Evolutionary conservation across 2,888 invertebrate genomes (phyloP), one percentile per base, ranked within the genome.

Genomic region (Drosophila monieri): DNA sequence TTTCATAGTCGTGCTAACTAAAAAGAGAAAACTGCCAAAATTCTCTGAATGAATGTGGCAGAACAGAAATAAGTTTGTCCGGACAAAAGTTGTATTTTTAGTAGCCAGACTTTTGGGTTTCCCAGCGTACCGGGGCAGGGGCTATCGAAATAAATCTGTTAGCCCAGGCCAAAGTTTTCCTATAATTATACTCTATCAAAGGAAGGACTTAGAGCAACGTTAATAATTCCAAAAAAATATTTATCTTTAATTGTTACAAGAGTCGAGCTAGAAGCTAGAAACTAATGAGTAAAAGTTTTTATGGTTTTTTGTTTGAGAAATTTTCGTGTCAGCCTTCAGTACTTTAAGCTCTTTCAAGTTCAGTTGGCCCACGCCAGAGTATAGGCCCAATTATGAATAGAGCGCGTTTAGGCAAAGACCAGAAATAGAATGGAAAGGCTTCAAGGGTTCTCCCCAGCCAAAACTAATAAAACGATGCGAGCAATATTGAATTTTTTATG

Each of bases 21-120:
- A 39, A 39, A 15, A 23, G 41, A 65, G 39, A 51, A 55, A 60
- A 39, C 55, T 61, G 61, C 52, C 46, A 23, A 66, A 48, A 52
- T 71, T 69, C 58, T 46, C 51, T 78, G 57, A 80, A 83, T 70
- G 78, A 76, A 77, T 80, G 78, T 64, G 76, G 68, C 74, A 64
- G 56, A 67, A 58, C 64, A 23, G 27, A 66, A 66, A 65, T 48
- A 69, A 69, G 69, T 69, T 69, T 55, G 39, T 49, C 18, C 64
- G 23, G 15, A 18, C 41, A 39, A 64, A 35, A 57, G 46, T 66
- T 66, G 32, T 66, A 66, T 66, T 57, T 57, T 66, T 67, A 66
- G 67, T 48, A 48, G 55, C 37, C 62, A 69, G 69, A 61, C 54
- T 46, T 60, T 47, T 32, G 56, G 37, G 27, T 41, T 41, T 41